phyloP scores from a whole-genome alignment of 2,888 invertebrate genomes.

The Galeruca laticollis region DNA sequence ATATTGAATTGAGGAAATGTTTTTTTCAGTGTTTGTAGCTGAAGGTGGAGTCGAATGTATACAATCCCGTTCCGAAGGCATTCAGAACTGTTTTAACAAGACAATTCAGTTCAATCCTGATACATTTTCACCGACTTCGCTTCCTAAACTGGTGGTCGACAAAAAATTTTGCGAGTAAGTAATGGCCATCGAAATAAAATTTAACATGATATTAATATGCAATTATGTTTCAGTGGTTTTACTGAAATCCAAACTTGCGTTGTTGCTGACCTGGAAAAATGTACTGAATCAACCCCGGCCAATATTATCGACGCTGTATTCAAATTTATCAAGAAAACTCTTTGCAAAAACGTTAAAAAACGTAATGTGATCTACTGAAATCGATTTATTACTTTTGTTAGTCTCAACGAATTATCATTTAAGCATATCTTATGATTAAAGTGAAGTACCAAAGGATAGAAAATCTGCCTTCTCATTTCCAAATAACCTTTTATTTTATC shows the following conservation, averaged over 20 bases:
- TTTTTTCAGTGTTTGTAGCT: constrained; percentile 68
- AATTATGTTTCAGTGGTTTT: constrained; percentile 67
- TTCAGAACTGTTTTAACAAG: constrained; percentile 75
- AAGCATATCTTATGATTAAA: too few species aligned
- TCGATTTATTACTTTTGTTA: too few species aligned
- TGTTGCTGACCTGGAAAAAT: constrained; percentile 73
- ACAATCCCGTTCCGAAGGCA: constrained; percentile 69
- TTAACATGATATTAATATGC: not conserved
- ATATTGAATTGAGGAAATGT: not conserved
- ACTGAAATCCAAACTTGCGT: constrained; percentile 70
- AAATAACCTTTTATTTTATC: too few species aligned
- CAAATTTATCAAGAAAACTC: constrained; percentile 73
- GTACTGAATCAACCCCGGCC: constrained; percentile 79
- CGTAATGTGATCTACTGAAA: too few species aligned
- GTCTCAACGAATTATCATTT: too few species aligned
- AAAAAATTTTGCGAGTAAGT: constrained; percentile 71
- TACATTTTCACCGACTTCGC: constrained; percentile 58
- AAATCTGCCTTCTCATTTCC: too few species aligned
- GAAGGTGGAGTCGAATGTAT: constrained; percentile 71
- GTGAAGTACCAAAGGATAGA: too few species aligned
- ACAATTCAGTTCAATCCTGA: constrained; percentile 71
- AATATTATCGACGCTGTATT: constrained; percentile 83
- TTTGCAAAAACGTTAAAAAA: constrained; percentile 51
- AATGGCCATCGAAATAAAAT: constrained; percentile 63
- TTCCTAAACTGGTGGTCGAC: constrained; percentile 75